Conservation (phyloP, 2,113 vertebrate genomes). For the Alethe diademata region DNA sequence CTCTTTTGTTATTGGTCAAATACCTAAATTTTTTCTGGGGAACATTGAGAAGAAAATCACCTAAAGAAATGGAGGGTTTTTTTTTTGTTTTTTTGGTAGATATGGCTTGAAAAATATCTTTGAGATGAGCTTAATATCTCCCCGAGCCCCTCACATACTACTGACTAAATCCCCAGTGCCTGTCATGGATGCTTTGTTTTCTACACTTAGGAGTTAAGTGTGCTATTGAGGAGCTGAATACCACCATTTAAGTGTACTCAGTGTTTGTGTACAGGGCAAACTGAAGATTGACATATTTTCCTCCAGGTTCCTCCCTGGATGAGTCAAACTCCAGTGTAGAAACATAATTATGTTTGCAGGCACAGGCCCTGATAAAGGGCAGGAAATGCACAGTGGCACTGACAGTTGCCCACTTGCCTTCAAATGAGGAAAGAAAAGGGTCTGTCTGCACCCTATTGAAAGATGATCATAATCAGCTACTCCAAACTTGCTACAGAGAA, state of each 20-base stretch:
- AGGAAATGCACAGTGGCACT: not conserved
- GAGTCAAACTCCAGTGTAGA: not conserved
- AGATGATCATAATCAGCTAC: not conserved
- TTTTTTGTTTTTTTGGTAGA: not conserved
- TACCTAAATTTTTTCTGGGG: not conserved
- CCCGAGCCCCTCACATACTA: not conserved
- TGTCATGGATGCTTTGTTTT: not conserved
- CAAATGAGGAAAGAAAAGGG: not conserved
- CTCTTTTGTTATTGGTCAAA: not conserved
- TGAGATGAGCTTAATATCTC: not conserved
- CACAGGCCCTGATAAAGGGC: not conserved
- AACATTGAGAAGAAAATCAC: not conserved
- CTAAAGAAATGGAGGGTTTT: not conserved
- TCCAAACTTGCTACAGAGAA: not conserved
- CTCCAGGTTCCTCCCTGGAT: not conserved
- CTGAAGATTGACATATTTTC: not conserved
- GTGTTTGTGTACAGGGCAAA: not conserved
- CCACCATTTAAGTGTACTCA: not conserved
- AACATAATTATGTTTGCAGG: not conserved
- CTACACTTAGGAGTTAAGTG: not conserved
- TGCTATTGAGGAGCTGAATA: not conserved
- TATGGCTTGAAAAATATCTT: not conserved
- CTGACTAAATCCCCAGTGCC: not conserved
- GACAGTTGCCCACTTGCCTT: not conserved
- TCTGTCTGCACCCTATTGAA: not conserved